These are phyloP conservation scores for Bolborhynchus lineola DNA, from an alignment of 2,113 vertebrate genomes.

Conservation along the genomic window DNA sequence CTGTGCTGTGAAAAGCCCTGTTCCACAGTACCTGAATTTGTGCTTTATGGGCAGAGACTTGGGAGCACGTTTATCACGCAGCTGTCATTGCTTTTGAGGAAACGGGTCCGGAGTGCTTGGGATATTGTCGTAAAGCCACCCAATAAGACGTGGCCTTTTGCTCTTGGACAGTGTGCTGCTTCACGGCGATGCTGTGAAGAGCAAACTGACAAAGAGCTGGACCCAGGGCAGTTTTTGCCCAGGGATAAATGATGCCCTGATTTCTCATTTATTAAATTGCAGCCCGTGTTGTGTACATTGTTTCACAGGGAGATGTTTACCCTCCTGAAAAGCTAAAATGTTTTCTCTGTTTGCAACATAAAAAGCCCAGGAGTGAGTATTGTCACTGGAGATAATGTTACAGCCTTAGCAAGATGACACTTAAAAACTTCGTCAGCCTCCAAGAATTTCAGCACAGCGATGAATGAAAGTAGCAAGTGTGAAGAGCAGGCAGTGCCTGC, in stretches of 20 bases:
- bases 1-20: not conserved
- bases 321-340: not conserved
- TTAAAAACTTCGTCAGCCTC: conserved; percentile 11
- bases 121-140: not conserved
- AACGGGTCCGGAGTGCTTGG: rapidly evolving
- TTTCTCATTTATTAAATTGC: not conserved
- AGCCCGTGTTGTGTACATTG: not conserved
- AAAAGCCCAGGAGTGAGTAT: not conserved
- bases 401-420: not conserved
- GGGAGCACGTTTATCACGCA: not conserved
- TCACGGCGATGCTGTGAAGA: not conserved
- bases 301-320: not conserved
- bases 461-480: not conserved
- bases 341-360: not conserved
- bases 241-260: rapidly evolving
- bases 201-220: rapidly evolving
- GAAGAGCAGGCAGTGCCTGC: not conserved
- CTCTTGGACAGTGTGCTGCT: not conserved
- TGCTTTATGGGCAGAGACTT: not conserved
- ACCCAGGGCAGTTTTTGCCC: rapidly evolving
- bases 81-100: conserved; percentile 13
- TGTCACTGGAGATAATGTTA: not conserved
- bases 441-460: not conserved
- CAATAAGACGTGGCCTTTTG: not conserved
- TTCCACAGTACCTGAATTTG: not conserved